Evolutionary conservation across 2,888 invertebrate genomes (phyloP).

Genomic region (Rhimphoctona megacephalus): DNA sequence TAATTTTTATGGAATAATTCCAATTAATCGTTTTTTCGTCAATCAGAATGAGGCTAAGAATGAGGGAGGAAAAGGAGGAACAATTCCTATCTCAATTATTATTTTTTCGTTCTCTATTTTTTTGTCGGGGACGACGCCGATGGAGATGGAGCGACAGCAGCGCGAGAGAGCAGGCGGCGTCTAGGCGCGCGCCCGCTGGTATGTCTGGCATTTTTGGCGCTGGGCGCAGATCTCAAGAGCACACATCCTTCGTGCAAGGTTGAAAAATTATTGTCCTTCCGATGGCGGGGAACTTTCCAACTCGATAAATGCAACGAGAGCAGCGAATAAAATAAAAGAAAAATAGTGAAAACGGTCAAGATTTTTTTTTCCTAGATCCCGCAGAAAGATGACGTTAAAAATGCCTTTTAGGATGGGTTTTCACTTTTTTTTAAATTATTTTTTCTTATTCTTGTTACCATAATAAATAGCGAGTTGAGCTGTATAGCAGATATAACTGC

Average conservation of each 20-base stretch:
- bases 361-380: neutral
- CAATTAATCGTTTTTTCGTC: neutral
- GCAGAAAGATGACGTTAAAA: slow-evolving; percentile 13
- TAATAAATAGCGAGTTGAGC: slow-evolving; percentile 25
- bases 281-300: slow-evolving; percentile 41
- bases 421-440: neutral
- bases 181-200: slow-evolving; percentile 84
- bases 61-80: slow-evolving; percentile 5
- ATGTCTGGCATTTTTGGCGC: slow-evolving; percentile 83
- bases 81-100: slow-evolving; percentile 50
- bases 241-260: slow-evolving; percentile 7
- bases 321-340: neutral
- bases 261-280: slow-evolving; percentile 77
- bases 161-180: slow-evolving; percentile 79
- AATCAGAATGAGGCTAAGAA: neutral
- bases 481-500: slow-evolving; percentile 32
- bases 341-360: neutral
- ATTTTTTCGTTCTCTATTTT: slow-evolving; percentile 52
- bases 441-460: slow-evolving; percentile 15
- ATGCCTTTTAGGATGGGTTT: slow-evolving; percentile 6
- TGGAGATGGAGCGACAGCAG: slow-evolving; percentile 63
- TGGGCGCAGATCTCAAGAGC: slow-evolving; percentile 64
- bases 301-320: slow-evolving; percentile 16
- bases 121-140: slow-evolving; percentile 27
- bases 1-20: neutral